Percentiles rank a stretch among this genome's conserved stretches.
Evolutionary conservation across 2,888 invertebrate genomes (phyloP).

Genomic region (Hirtodrosophila histrioides): DNA sequence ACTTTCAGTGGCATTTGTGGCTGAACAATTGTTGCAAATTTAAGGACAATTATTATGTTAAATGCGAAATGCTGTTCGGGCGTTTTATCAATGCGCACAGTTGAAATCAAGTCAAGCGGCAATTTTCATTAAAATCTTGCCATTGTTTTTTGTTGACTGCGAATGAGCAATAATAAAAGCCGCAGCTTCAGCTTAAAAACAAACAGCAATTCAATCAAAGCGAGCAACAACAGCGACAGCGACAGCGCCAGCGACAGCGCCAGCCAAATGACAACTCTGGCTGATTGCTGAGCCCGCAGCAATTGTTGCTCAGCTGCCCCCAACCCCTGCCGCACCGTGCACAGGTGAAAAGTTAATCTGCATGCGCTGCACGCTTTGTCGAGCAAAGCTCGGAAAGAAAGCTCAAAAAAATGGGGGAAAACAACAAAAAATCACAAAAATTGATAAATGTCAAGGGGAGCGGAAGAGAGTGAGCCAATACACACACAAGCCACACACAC

Average conservation of each 20-base stretch:
- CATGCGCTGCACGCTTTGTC: slow-evolving; percentile 78
- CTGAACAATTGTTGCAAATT: slow-evolving; percentile 73
- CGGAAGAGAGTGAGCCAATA: not conserved
- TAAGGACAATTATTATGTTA: slow-evolving; percentile 72
- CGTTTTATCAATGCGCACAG: slow-evolving; percentile 60
- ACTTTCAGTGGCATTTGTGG: slow-evolving; percentile 59
- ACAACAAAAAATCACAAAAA: slow-evolving; percentile 63
- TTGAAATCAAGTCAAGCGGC: slow-evolving; percentile 77
- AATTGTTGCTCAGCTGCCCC: slow-evolving; percentile 13
- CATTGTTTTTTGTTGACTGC: slow-evolving; percentile 70
- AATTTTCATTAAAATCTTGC: slow-evolving; percentile 81
- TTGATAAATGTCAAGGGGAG: slow-evolving; percentile 70
- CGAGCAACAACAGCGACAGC: slow-evolving; percentile 38
- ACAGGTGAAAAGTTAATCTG: slow-evolving; percentile 79
- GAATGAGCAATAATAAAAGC: slow-evolving; percentile 77
- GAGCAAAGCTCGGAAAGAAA: slow-evolving; percentile 58
- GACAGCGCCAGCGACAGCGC: slow-evolving; percentile 24
- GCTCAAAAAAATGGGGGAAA: slow-evolving; percentile 5
- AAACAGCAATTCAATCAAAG: slow-evolving; percentile 80
- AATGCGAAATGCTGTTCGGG: slow-evolving; percentile 37
- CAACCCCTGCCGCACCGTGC: not conserved
- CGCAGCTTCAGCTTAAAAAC: slow-evolving; percentile 64
- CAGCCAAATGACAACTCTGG: slow-evolving; percentile 56
- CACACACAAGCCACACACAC: no score
- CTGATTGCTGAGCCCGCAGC: slow-evolving; percentile 65